Evolutionary conservation across 2,888 invertebrate genomes (phyloP).

Genomic region (Phymatocera aterrima): DNA sequence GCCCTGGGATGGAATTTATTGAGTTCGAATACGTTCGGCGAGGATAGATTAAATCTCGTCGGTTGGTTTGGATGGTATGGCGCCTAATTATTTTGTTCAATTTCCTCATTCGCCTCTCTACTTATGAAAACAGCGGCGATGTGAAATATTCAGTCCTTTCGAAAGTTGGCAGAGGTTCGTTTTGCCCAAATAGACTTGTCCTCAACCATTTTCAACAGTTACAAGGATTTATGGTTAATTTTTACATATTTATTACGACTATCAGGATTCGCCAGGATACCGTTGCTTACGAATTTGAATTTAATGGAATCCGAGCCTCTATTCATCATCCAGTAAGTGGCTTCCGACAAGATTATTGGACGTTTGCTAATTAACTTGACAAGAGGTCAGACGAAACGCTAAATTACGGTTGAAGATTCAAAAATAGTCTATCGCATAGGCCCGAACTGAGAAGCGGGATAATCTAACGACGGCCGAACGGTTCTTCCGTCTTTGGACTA

Average conservation of each 20-base stretch:
- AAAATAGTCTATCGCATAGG: neutral
- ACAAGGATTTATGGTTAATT: neutral
- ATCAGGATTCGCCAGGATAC: too few relatives aligned
- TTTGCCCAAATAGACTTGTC: neutral
- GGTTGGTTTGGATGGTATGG: conserved; percentile 34
- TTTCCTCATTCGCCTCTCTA: neutral
- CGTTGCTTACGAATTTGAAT: neutral
- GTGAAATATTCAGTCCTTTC: neutral
- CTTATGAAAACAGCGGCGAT: neutral
- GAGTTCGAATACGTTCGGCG: neutral
- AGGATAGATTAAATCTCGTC: conserved; percentile 29
- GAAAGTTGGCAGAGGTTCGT: neutral
- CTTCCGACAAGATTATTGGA: neutral
- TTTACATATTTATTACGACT: neutral
- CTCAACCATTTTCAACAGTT: neutral
- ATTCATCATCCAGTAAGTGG: neutral
- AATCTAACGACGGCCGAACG: neutral
- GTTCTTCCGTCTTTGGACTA: conserved; percentile 2
- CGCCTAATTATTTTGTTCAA: conserved; percentile 34
- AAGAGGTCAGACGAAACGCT: neutral
- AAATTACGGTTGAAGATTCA: neutral
- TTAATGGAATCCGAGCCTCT: neutral
- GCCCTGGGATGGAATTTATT: conserved; percentile 10
- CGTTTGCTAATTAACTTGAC: neutral
- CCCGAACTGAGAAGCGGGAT: neutral